Base-by-base conservation (phyloP, 2,797 vertebrate species). In the Girardinus metallicus region DNA sequence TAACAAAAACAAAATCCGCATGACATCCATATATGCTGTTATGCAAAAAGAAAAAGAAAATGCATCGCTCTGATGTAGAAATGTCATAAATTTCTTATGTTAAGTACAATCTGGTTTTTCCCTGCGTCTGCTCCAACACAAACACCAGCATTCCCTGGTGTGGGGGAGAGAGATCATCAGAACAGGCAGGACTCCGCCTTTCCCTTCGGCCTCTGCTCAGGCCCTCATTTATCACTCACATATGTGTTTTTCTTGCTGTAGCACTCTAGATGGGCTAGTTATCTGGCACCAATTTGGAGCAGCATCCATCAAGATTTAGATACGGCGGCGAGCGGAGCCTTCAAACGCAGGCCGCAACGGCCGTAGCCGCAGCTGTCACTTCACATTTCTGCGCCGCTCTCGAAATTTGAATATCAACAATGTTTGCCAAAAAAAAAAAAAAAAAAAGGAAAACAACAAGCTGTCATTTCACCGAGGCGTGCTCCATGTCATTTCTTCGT, bases 141-240 rank as follows among this genome's bases (percentile, higher is more conserved):
- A 92, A 92, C 91, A 88, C 46, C 71, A 10, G 77, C 76, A 41
- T 86, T 90, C 94, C 91, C 93, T 93, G 88, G 77, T 82, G 75
- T 74, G 82, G 71, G 83, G 68, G 80, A 75, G 81, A 87, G 72
- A 71, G 86, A 86, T 85, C 70, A 26, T 87, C 84, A 53, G 79
- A 89, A 84, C 88, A 83, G 85, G 76, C 90, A 60, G 81, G 86
- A 86, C 85, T 60, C 82, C 71, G 16, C 87, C 84, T 74, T 90
- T 91, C 88, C 93, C 92, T 93, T 87, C 74, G 79, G 86, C 94
- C 89, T 92, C 86, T 92, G 84, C 91, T 85, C 82, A 3, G 85
- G 82, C 85, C 84, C 89, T 85, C 93, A 90, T 94, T 89, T 81
- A 91, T 94, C 93, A 94, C 83, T 80, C 83, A 12, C 13, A 41